Percentiles rank a stretch among this genome's conserved stretches.
phyloP scores from a whole-genome alignment of 2,888 invertebrate species.

The Epinotia nisella region DNA sequence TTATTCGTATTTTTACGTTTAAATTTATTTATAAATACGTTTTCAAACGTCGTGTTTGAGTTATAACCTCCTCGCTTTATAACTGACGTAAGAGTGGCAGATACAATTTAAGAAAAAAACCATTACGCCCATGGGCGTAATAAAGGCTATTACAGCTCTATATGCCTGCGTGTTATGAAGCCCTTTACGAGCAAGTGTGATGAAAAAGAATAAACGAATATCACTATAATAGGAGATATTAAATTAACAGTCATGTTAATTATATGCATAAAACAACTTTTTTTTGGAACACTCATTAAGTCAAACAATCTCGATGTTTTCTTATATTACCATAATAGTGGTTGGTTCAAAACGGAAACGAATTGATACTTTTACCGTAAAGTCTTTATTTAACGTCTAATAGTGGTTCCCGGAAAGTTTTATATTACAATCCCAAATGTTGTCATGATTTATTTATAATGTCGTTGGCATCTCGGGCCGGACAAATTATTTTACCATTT shows the following conservation, averaged over 20 bases:
- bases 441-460: conserved; percentile 44
- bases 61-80: too few relatives aligned
- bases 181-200: too few relatives aligned
- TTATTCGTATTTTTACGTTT: too few relatives aligned
- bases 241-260: conserved; percentile 15
- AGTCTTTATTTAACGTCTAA: conserved; percentile 31
- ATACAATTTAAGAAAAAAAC: too few relatives aligned
- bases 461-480: conserved; percentile 27
- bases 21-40: too few relatives aligned
- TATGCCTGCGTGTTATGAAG: too few relatives aligned
- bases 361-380: conserved; percentile 24
- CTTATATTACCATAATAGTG: not conserved
- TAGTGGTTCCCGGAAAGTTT: conserved; percentile 24
- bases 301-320: not conserved
- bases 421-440: conserved; percentile 36
- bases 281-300: not conserved
- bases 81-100: too few relatives aligned
- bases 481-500: conserved; percentile 37
- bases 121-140: too few relatives aligned
- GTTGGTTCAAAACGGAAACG: conserved; percentile 8
- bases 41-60: too few relatives aligned
- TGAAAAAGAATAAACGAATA: not conserved
- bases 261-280: not conserved
- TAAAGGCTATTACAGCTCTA: too few relatives aligned
- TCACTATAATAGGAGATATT: conserved; percentile 13